A percentile compares a stretch with the other conserved stretches of the same genome.
Evolutionary conservation across 92 coral and sea anemone genomes (phyloP).

Genomic region (Zoanthus sociatus): DNA sequence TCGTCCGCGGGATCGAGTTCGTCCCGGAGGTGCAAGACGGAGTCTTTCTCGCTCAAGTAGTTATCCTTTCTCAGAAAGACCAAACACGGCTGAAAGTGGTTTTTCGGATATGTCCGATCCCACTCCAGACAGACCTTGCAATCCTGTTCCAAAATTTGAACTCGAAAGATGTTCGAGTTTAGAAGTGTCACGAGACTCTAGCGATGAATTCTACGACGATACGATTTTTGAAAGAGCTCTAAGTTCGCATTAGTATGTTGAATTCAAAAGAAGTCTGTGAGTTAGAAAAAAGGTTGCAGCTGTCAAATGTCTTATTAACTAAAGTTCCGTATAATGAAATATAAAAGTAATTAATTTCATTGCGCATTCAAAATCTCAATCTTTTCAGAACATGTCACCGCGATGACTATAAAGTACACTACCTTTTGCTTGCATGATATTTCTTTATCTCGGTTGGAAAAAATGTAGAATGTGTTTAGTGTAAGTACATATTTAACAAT

Average conservation of each 20-base stretch:
- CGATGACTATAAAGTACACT: neutral
- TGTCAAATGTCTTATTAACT: neutral
- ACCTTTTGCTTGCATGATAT: neutral
- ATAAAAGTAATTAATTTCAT: neutral
- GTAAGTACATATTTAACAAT: neutral
- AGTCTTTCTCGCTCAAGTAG: slow-evolving; percentile 44
- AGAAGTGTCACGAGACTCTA: slow-evolving; percentile 13
- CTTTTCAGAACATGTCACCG: neutral
- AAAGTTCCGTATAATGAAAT: neutral
- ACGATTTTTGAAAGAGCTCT: slow-evolving; percentile 18
- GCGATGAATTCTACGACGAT: slow-evolving; percentile 25
- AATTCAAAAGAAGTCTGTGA: neutral
- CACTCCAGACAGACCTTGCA: slow-evolving; percentile 40
- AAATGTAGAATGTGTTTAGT: neutral
- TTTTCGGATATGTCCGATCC: slow-evolving; percentile 25
- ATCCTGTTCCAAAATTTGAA: slow-evolving; percentile 43
- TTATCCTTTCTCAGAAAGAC: slow-evolving; percentile 34
- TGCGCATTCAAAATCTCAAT: neutral
- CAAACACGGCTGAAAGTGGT: slow-evolving; percentile 47
- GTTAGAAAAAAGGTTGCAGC: neutral
- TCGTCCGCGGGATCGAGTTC: slow-evolving; percentile 75
- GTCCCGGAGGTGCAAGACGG: slow-evolving; percentile 86
- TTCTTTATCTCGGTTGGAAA: slow-evolving; percentile 22
- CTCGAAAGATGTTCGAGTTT: slow-evolving; percentile 39
- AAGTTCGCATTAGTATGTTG: neutral